Evolutionary conservation across 2,113 vertebrate species (phyloP).

Genomic region (Oriolus oriolus): DNA sequence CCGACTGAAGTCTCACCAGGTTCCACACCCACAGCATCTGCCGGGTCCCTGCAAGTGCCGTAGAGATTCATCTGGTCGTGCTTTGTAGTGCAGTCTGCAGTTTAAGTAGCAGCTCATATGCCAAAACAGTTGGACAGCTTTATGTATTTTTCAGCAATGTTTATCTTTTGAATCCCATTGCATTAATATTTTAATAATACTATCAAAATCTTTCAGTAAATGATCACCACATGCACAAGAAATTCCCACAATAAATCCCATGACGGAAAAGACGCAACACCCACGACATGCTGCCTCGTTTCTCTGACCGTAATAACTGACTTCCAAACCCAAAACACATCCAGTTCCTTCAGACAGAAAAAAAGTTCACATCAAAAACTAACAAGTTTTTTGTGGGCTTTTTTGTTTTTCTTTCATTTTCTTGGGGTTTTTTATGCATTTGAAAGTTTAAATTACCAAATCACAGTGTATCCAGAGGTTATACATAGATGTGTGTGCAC

Average conservation of each 20-base stretch:
- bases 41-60: neutral
- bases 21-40: neutral
- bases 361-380: neutral
- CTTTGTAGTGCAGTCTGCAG: neutral
- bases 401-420: neutral
- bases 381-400: neutral
- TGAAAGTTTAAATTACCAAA: neutral
- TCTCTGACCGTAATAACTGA: neutral
- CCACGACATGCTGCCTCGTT: neutral
- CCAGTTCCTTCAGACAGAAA: neutral
- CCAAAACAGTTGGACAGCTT: neutral
- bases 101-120: constrained; percentile 16
- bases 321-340: neutral
- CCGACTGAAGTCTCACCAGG: neutral
- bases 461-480: neutral
- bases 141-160: neutral
- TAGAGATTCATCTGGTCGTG: neutral
- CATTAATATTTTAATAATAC: constrained; percentile 13
- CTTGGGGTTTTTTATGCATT: neutral
- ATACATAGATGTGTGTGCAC: neutral
- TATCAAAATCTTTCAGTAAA: neutral
- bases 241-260: neutral
- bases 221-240: neutral
- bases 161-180: neutral
- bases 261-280: neutral